Evolutionary conservation across 2,888 invertebrate genomes (phyloP), one percentile per base, ranked within the genome.

Genomic region (Ochropacha duplaris): DNA sequence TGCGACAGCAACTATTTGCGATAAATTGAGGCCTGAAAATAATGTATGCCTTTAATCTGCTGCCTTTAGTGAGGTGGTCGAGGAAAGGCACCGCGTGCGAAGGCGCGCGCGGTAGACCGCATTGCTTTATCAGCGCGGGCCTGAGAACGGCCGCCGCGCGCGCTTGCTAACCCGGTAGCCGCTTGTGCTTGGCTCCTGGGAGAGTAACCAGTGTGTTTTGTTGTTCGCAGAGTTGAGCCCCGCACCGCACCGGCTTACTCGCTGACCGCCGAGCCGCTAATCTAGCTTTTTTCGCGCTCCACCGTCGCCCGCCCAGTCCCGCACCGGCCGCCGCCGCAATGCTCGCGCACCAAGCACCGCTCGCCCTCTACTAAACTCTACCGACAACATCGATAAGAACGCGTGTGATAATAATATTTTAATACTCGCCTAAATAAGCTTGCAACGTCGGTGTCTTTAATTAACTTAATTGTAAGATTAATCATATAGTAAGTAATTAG

Each of bases 181-280:
- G 91, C 92, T 92, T 91, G 79, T 76, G 92, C 92, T 91, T 91
- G 92, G 90, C 91, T 90, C 90, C 90, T 90, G 90, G 88, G 90
- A 90, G 90, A 92, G 81, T 92, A 92, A 92, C 91, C 87, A 83
- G 86, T 92, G 90, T 92, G 90, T 92, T 92, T 93, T 93, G 90
- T 93, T 93, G 93, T 93, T 93, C 92, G 89, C 93, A 93, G 93
- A 93, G 87, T 92, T 92, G 91, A 89, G 89, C 86, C 90, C 92
- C 88, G 88, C 92, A 91, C 85, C 88, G 87, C 90, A 88, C 88
- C 92, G 91, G 90, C 91, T 92, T 91, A 86, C 86, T 89, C 90
- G 90, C 91, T 88, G 92, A 88, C 90, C 88, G 90, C 92, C 90
- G 91, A 91, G 90, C 92, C 86, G 92, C 91, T 93, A 92, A 90